Evolutionary conservation across 2,888 invertebrate species (phyloP), one percentile per base, ranked within the genome.

Genomic region (Tetropium fuscum): DNA sequence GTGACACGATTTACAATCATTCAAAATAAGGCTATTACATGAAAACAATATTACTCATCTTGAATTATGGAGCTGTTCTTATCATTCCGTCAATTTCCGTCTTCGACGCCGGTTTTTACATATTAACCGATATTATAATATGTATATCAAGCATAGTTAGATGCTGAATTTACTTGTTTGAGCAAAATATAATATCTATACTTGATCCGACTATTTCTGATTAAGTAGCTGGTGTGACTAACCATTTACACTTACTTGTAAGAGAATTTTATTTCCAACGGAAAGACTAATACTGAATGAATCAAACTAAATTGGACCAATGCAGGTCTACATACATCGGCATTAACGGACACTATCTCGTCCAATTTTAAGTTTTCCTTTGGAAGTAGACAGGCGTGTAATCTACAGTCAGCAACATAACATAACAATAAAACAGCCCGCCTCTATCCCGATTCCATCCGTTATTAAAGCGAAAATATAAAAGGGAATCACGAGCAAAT

Each of bases 1-100:
- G 75, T 77, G 75, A 75, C 74, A 66, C 71, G 75, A 73, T 73
- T 72, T 74, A 70, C 72, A 69, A 74, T 74, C 73, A 71, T 70
- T 71, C 73, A 72, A 73, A 76, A 77, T 77, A 73, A 74, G 75
- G 74, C 76, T 77, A 75, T 74, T 75, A 77, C 74, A 74, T 65
- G 73, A 74, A 77, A 76, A 77, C 75, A 77, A 75, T 76, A 74
- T 77, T 75, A 74, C 66, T 71, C 69, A 69, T 69, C 70, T 69
- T 49, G 62, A 66, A 62, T 64, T 66, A 66, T 62, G 58, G 58
- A 57, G 44, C 40, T 30, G 53, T 48, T 48, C 53, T 27, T 54
- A 25, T 22, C 41, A 15, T 16, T 11, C 13, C 11, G 25, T 43
- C 25, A 22, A 3, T 34, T 7, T 7, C n/a, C 2, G 16, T 13